A percentile compares a stretch with the other conserved stretches of the same genome.
phyloP scores from a whole-genome alignment of 2,113 vertebrate species.

The Capricornis sumatraensis region DNA sequence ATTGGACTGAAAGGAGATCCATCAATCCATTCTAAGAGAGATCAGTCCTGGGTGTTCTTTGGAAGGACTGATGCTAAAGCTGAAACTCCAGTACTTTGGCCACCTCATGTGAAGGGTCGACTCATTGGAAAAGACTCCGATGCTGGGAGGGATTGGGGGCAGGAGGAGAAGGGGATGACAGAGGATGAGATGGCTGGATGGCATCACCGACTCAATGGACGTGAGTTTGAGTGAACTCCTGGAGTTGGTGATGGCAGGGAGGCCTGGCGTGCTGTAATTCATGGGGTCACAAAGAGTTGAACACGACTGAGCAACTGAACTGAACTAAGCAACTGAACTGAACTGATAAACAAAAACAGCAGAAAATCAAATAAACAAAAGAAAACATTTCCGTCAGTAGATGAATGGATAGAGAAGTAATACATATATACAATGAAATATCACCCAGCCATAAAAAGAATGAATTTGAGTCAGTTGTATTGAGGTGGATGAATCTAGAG shows the following conservation, averaged over 20 bases:
- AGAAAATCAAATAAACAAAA: background rate
- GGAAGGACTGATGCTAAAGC: background rate
- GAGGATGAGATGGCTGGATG: background rate
- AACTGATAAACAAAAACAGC: background rate
- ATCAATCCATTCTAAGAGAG: background rate
- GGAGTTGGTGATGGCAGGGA: background rate
- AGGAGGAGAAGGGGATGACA: background rate
- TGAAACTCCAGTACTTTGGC: background rate
- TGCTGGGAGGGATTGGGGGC: background rate
- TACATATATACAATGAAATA: background rate
- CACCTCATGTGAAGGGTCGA: fast-evolving
- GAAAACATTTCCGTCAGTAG: background rate
- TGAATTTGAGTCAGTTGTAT: background rate
- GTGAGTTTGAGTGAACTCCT: background rate
- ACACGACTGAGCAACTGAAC: background rate
- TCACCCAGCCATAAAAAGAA: background rate
- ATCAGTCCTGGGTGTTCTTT: background rate
- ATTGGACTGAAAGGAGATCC: background rate
- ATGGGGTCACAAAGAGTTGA: fast-evolving
- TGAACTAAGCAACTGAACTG: background rate
- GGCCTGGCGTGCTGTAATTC: fast-evolving
- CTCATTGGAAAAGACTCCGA: background rate
- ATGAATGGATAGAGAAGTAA: background rate
- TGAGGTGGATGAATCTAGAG: background rate
- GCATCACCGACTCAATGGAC: fast-evolving